phyloP scores from a whole-genome alignment of 2,113 vertebrate species.

The Ploceus nigricollis region DNA sequence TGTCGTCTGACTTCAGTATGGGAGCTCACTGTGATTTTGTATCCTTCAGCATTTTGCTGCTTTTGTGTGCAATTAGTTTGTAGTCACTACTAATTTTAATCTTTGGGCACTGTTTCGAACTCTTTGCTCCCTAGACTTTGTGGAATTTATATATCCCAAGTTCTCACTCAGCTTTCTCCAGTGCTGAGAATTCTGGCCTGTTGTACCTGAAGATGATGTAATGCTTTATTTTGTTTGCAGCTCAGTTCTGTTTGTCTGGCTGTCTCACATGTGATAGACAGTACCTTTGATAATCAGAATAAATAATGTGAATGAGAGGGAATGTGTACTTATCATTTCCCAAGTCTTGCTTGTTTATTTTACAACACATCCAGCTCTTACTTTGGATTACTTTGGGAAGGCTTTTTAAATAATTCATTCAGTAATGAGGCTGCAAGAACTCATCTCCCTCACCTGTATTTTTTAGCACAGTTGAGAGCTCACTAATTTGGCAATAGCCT shows the following conservation, averaged over 20 bases:
- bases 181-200: neutral
- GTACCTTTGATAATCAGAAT: neutral
- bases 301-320: neutral
- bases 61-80: neutral
- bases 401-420: neutral
- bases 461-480: neutral
- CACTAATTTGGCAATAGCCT: neutral
- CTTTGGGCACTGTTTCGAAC: neutral
- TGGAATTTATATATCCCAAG: neutral
- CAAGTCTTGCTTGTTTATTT: neutral
- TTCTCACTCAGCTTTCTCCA: neutral
- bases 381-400: neutral
- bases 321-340: neutral
- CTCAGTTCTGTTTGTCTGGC: neutral
- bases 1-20: neutral
- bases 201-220: neutral
- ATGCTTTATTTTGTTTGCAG: neutral
- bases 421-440: neutral
- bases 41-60: neutral
- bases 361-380: neutral
- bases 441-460: rapidly evolving
- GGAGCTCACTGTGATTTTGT: neutral
- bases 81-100: neutral
- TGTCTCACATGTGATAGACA: neutral
- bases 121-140: neutral